A percentile compares a stretch with the other conserved stretches of the same genome.
Conservation (phyloP, 1,140 invertebrate genomes). For the Asbolus verrucosus region DNA sequence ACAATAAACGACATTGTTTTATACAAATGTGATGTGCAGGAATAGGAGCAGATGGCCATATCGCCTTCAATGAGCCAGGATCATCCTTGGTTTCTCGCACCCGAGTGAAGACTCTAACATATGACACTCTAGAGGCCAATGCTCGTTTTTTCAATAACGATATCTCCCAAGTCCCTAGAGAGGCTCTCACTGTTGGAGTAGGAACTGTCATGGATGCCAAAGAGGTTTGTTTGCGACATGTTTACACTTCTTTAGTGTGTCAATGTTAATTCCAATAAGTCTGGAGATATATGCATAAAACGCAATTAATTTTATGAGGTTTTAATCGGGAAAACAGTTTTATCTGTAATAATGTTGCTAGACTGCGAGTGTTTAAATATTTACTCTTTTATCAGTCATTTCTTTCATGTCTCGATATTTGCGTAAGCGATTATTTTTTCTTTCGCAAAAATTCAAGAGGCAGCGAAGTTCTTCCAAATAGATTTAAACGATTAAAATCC, state of each 20-base stretch:
- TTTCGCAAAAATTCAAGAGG: too few relatives aligned
- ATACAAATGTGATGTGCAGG: constrained; percentile 64
- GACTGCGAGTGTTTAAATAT: too few relatives aligned
- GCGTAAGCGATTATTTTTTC: too few relatives aligned
- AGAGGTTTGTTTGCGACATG: constrained; percentile 74
- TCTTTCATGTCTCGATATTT: too few relatives aligned
- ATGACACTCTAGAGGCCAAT: constrained; percentile 97
- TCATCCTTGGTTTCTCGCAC: constrained; percentile 94
- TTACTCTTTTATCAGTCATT: too few relatives aligned
- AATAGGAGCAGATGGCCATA: constrained; percentile 98
- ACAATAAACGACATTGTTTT: neutral
- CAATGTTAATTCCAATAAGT: neutral
- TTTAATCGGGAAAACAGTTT: too few relatives aligned
- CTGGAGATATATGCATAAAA: neutral
- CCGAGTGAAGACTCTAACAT: constrained; percentile 94
- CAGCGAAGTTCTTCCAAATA: too few relatives aligned
- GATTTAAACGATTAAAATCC: too few relatives aligned
- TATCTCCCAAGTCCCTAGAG: constrained; percentile 89
- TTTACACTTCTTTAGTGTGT: constrained; percentile 10
- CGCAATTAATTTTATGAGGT: too few relatives aligned
- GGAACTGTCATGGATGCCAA: constrained; percentile 98
- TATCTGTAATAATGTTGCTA: too few relatives aligned
- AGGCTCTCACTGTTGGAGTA: constrained; percentile 97
- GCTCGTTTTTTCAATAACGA: constrained; percentile 97
- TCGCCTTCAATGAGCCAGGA: constrained; percentile 99